A percentile compares a stretch with the other conserved stretches of the same genome.
phyloP scores from a whole-genome alignment of 2,797 vertebrate species.

The Tolypeutes matacus region DNA sequence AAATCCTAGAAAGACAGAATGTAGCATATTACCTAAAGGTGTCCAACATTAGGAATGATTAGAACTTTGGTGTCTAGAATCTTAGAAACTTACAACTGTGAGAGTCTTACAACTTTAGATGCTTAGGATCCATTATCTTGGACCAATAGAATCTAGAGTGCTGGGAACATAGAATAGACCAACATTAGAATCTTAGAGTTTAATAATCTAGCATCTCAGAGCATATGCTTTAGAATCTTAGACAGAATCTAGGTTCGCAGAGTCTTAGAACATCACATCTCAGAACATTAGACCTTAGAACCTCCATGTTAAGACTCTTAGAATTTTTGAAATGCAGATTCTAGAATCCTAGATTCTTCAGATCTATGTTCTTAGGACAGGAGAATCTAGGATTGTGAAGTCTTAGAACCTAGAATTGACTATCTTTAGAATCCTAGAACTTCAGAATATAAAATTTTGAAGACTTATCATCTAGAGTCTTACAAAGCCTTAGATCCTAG shows the following conservation, averaged over 20 bases:
- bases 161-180: slow-evolving; percentile 50
- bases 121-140: slow-evolving; percentile 7
- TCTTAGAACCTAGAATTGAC: slow-evolving; percentile 17
- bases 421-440: slow-evolving; percentile 44
- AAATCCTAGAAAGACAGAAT: slow-evolving; percentile 45
- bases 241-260: slow-evolving; percentile 60
- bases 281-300: slow-evolving; percentile 55
- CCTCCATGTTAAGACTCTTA: slow-evolving; percentile 9
- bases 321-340: slow-evolving; percentile 60
- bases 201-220: slow-evolving; percentile 63
- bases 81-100: not conserved
- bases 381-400: slow-evolving; percentile 20
- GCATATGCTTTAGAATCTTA: slow-evolving; percentile 45
- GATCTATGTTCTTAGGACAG: slow-evolving; percentile 51
- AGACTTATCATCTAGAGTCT: not conserved
- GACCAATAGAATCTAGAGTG: not conserved
- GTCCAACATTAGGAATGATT: slow-evolving; percentile 67
- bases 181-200: slow-evolving; percentile 53
- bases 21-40: slow-evolving; percentile 32
- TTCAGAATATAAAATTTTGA: slow-evolving; percentile 60
- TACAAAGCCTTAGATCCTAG: not conserved
- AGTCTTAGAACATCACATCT: slow-evolving; percentile 59
- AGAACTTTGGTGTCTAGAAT: slow-evolving; percentile 64
- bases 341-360: slow-evolving; percentile 44
- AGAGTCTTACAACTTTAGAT: slow-evolving; percentile 25